Base-by-base conservation (phyloP, 2,113 vertebrate species). In the Melierax canorus region DNA sequence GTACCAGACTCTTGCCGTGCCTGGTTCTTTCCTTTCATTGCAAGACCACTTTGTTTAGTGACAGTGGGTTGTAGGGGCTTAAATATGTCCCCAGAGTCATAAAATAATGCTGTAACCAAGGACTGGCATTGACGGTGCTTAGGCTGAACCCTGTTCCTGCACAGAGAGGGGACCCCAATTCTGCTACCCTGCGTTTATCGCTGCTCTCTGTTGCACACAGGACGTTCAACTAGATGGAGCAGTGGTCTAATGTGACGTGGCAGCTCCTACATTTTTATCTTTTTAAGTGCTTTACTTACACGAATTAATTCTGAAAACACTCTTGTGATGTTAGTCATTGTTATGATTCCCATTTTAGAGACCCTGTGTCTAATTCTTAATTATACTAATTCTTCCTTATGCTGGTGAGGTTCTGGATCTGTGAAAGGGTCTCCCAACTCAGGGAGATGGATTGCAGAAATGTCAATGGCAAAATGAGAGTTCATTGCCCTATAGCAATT, bases 271-370 rank as follows among this genome's bases (percentile, higher is more conserved):
- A 9, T 96, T 93, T 97, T 90, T 96, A 39, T 97, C 89, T 87
- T 96, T 96, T 73, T 90, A 83, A 96, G 59, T 91, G 90, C 85
- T 96, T 96, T 94, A 86, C 91, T 92, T 94, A 86, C 59, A 93
- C 78, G 85, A 96, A 94, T 97, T 96, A 95, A 93, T 96, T 97
- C 82, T 96, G 92, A 80, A 97, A 96, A 97, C 88, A 92, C 96
- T 93, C 94, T 59, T 90, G 96, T 95, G 96, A 91, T 22, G 74
- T 96, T 96, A 94, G 69, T 96, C 86, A 88, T 97, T 97, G 97
- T 97, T 97, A 90, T 19, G 88, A 97, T 95, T 97, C 97, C 92
- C 95, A 95, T 97, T 97, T 95, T 94, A 93, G 94, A 97, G 97
- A 95, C 88, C 92, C 66, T 86, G 95, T 87, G 94, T 94, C 95